These are phyloP conservation scores for Geodia barretti DNA, from an alignment of 37 sponge, comb jelly and placozoan genomes.

Conservation along the genomic window DNA sequence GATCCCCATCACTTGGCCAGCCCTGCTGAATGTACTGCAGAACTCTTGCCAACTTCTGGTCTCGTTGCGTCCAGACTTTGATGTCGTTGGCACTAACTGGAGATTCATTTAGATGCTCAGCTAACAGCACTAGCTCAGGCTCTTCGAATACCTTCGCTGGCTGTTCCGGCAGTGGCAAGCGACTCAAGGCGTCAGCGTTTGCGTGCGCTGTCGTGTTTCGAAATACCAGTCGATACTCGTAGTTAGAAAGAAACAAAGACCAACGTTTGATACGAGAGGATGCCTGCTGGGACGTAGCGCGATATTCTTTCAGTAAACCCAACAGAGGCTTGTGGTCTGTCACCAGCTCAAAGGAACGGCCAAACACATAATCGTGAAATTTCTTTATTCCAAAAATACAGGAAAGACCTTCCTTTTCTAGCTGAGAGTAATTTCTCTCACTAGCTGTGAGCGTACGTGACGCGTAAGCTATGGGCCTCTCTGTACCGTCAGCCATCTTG, in stretches of 20 bases:
- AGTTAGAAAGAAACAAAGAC: constrained; percentile 3
- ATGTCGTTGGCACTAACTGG: constrained; percentile 23
- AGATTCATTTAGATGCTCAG: neutral
- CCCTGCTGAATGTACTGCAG: constrained; percentile 2
- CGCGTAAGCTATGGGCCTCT: constrained; percentile 1
- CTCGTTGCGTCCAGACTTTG: neutral
- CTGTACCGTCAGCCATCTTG: neutral
- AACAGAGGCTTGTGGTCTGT: constrained; percentile 36
- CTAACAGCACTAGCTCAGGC: constrained; percentile 1
- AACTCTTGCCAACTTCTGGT: constrained; percentile 12
- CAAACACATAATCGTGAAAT: constrained; percentile 14
- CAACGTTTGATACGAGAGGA: constrained; percentile 11
- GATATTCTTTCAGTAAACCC: neutral
- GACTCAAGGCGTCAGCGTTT: constrained; percentile 14
- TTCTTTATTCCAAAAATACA: neutral
- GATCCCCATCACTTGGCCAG: constrained; percentile 8
- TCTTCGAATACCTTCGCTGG: neutral
- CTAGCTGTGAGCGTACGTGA: neutral
- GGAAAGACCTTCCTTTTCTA: constrained; percentile 32
- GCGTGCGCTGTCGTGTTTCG: neutral
- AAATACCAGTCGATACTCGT: constrained; percentile 4
- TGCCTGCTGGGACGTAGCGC: neutral
- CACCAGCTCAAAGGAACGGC: constrained; percentile 5
- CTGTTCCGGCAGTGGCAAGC: constrained; percentile 11
- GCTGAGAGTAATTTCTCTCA: constrained; percentile 17